Percentiles rank a stretch among this genome's conserved stretches.
Conservation (phyloP, 1,140 invertebrate species). For the Vollenhovia emeryi region DNA sequence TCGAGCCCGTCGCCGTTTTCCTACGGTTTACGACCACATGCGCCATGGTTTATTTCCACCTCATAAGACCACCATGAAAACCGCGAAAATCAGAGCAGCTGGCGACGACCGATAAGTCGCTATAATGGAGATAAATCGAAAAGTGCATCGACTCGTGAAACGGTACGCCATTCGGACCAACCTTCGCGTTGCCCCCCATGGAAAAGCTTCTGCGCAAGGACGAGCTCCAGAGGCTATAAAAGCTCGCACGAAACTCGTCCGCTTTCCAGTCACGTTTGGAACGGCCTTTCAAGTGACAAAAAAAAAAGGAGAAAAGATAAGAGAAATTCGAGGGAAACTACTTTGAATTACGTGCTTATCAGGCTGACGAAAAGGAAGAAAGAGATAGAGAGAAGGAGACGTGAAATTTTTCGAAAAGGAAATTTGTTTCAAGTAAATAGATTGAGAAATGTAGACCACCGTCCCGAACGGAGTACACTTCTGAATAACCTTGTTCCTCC, state of each 20-base stretch:
- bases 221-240: slow-evolving; percentile 76
- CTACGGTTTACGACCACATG: slow-evolving; percentile 9
- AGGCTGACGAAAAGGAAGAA: background rate
- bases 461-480: background rate
- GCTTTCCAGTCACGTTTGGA: slow-evolving; percentile 73
- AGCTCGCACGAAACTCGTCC: slow-evolving; percentile 72
- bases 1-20: background rate
- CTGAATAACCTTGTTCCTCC: too few relatives aligned
- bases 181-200: slow-evolving; percentile 44
- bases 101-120: slow-evolving; percentile 78
- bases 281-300: slow-evolving; percentile 43
- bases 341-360: slow-evolving; percentile 43
- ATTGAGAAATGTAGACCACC: background rate
- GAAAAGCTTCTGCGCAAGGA: slow-evolving; percentile 76
- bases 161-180: slow-evolving; percentile 57
- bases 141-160: slow-evolving; percentile 83
- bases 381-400: background rate
- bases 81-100: slow-evolving; percentile 60
- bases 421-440: background rate
- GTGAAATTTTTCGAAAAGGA: background rate
- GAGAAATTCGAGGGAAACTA: background rate
- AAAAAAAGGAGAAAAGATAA: background rate
- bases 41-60: slow-evolving; percentile 75
- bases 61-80: slow-evolving; percentile 69
- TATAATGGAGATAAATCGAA: slow-evolving; percentile 81